phyloP scores from a whole-genome alignment of 1,140 invertebrate species.

The Megalonaias nervosa region DNA sequence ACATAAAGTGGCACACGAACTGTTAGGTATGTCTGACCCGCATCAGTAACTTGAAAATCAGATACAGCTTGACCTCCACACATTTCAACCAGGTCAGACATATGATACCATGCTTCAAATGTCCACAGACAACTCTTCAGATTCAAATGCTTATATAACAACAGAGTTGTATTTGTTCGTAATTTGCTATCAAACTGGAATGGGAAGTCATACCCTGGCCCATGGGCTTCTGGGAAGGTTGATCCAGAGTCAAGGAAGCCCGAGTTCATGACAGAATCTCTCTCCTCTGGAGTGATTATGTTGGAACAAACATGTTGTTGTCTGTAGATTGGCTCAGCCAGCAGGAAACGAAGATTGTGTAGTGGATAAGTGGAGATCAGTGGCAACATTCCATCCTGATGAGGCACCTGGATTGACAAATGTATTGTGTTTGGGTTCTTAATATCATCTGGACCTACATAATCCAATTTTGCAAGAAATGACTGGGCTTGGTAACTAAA shows the following conservation, averaged over 20 bases:
- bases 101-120: slow-evolving; percentile 73
- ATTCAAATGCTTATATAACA: slow-evolving; percentile 72
- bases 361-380: slow-evolving; percentile 73
- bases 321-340: slow-evolving; percentile 71
- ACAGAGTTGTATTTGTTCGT: slow-evolving; percentile 63
- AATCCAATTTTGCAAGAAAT: slow-evolving; percentile 71
- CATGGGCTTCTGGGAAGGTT: slow-evolving; percentile 21
- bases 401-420: slow-evolving; percentile 71
- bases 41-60: slow-evolving; percentile 69
- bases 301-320: slow-evolving; percentile 74
- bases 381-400: slow-evolving; percentile 73
- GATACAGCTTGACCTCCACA: slow-evolving; percentile 72
- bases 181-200: slow-evolving; percentile 66
- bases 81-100: slow-evolving; percentile 72
- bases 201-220: slow-evolving; percentile 53
- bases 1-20: slow-evolving; percentile 73
- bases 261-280: slow-evolving; percentile 43
- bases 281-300: slow-evolving; percentile 62
- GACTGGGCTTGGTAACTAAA: slow-evolving; percentile 69
- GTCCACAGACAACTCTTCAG: slow-evolving; percentile 72
- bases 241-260: slow-evolving; percentile 63
- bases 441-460: slow-evolving; percentile 67
- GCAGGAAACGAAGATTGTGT: slow-evolving; percentile 70
- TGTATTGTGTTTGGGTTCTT: slow-evolving; percentile 71
- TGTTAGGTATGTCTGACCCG: slow-evolving; percentile 70